Base-by-base conservation (phyloP, 2,888 invertebrate genomes). In the Drosophila demipolita region DNA sequence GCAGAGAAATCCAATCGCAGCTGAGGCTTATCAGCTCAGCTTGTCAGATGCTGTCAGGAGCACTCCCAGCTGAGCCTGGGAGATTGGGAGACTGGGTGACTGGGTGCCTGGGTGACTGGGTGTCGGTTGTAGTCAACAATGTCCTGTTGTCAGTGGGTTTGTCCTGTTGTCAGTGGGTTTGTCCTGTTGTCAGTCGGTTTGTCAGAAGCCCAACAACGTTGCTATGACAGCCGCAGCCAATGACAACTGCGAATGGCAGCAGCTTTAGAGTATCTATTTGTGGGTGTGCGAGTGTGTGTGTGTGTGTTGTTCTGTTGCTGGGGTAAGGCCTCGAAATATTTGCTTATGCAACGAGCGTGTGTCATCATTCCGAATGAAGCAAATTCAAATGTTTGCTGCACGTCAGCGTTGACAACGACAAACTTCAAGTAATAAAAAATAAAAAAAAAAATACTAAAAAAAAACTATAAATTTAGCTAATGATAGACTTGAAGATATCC, bases 281-380 rank as follows among this genome's bases (percentile, higher is more conserved):
- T 17, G 15, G 0, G 7, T 15, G 29, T 29, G 29, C 32, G 11
- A 36, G 17, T 26, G 60, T 29, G 36, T 23, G 50, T 8, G 35
- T 7, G 35, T 6, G 17, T 15, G 32, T 9, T 48, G 7, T 23
- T 49, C n/a, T 32, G 40, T 3, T 11, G 17, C 11, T 9, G 12
- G 65, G 32, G 65, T 57, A 69, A 54, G 66, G 66, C 66, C 65
- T 87, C 73, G 72, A 83, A 82, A 78, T 87, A 90, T 90, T 87
- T 87, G 87, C 90, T 90, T 87, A 87, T 87, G 90, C 87, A 87
- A 90, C 89, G 86, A 88, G 83, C 83, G 73, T 69, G 59, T 84
- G 90, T 85, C 87, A 88, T 90, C 86, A 81, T 78, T 85, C 59
- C 69, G 75, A 88, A 85, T 80, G 80, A 76, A 75, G 82, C 73